Percentiles rank a stretch among this genome's conserved stretches.
phyloP scores from a whole-genome alignment of 2,888 invertebrate species.

The Melanophora roralis region DNA sequence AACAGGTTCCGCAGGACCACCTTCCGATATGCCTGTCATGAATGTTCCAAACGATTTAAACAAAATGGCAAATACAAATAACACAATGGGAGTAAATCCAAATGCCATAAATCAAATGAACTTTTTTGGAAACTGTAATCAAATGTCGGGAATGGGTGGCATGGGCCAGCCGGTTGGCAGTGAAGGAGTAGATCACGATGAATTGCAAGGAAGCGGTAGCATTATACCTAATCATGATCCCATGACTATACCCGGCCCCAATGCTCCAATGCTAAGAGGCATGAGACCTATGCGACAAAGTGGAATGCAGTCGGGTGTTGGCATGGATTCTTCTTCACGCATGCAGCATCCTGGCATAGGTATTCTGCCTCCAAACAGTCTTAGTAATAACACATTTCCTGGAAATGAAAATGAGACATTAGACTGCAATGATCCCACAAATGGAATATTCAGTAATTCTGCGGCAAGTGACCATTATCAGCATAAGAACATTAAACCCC shows the following conservation, averaged over 20 bases:
- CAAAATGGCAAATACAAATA: conserved; percentile 64
- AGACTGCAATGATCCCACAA: conserved; percentile 66
- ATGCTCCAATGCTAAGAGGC: conserved; percentile 76
- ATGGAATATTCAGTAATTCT: conserved; percentile 38
- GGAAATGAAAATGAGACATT: conserved; percentile 69
- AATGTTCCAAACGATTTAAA: conserved; percentile 50
- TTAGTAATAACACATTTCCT: conserved; percentile 65
- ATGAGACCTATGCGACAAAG: conserved; percentile 80
- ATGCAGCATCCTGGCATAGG: conserved; percentile 66
- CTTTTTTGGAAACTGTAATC: conserved; percentile 75
- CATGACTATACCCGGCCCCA: conserved; percentile 68
- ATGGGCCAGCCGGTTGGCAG: conserved; percentile 62
- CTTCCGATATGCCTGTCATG: conserved; percentile 32
- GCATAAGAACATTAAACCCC: conserved; percentile 60
- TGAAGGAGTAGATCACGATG: conserved; percentile 68
- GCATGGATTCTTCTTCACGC: conserved; percentile 64
- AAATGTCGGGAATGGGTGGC: conserved; percentile 68
- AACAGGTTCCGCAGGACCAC: conserved; percentile 50
- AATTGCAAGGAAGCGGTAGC: conserved; percentile 71
- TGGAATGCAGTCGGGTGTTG: conserved; percentile 65
- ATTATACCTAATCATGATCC: conserved; percentile 69
- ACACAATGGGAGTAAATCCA: conserved; percentile 49
- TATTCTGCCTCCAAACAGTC: conserved; percentile 44
- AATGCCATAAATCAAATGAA: conserved; percentile 65
- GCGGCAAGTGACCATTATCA: conserved; percentile 60